Evolutionary conservation across 2,888 invertebrate genomes (phyloP).

Genomic region (Hololepta plana): DNA sequence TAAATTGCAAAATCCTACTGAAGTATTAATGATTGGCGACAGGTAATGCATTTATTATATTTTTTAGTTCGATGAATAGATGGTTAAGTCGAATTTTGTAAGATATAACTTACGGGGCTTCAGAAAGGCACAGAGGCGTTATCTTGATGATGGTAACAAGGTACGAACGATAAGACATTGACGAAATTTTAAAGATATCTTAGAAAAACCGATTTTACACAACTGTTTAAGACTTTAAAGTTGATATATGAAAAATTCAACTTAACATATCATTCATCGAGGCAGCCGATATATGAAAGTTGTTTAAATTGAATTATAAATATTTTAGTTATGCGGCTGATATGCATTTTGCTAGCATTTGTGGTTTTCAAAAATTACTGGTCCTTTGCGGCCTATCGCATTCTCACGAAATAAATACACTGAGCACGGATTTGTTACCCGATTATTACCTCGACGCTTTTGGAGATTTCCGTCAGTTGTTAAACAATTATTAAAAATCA

Average conservation of each 20-base stretch:
- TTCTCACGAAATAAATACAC: conserved; percentile 16
- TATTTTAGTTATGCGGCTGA: conserved; percentile 8
- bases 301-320: conserved; percentile 1
- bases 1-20: conserved; percentile 2
- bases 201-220: neutral
- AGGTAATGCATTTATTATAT: too few relatives aligned
- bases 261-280: neutral
- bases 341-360: conserved; percentile 38
- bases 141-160: too few relatives aligned
- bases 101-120: too few relatives aligned
- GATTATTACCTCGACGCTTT: conserved; percentile 24
- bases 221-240: conserved; percentile 1
- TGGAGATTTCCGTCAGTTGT: conserved; percentile 7
- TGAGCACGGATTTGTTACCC: conserved; percentile 28
- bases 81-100: neutral
- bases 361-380: conserved; percentile 51
- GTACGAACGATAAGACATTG: too few relatives aligned
- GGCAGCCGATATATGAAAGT: conserved; percentile 3
- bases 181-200: too few relatives aligned
- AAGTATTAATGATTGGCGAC: conserved; percentile 8
- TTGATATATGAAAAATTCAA: conserved; percentile 3
- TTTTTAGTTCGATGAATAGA: too few relatives aligned
- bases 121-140: too few relatives aligned
- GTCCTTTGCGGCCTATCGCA: conserved; percentile 42
- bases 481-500: conserved; percentile 3